phyloP scores from a whole-genome alignment of 2,113 vertebrate genomes.

The Oncorhynchus nerka region DNA sequence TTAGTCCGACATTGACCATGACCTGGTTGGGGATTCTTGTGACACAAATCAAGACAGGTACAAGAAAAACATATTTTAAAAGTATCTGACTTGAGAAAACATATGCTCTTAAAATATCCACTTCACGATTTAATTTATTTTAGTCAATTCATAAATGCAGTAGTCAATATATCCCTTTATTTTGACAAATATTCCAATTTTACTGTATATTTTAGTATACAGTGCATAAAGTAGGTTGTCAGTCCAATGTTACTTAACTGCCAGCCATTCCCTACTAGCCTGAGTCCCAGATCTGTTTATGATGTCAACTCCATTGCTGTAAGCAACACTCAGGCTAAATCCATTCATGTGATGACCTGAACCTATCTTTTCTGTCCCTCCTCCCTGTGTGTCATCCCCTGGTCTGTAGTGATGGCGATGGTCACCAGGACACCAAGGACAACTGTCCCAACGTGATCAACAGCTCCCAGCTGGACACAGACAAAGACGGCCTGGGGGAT shows the following conservation, averaged over 20 bases:
- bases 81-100: not conserved
- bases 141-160: too few relatives aligned
- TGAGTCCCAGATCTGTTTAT: too few relatives aligned
- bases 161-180: too few relatives aligned
- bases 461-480: conserved; percentile 92
- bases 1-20: conserved; percentile 93
- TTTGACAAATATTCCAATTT: too few relatives aligned
- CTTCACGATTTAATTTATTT: not conserved
- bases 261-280: not conserved
- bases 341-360: not conserved
- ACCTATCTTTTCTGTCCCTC: not conserved
- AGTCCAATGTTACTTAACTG: too few relatives aligned
- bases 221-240: too few relatives aligned
- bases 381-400: conserved; percentile 12
- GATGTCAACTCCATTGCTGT: not conserved
- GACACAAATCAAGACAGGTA: conserved; percentile 99
- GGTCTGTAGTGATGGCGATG: conserved; percentile 85
- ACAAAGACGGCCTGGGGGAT: conserved; percentile 92
- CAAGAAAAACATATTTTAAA: not conserved
- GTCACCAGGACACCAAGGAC: conserved; percentile 96
- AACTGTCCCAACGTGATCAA: conserved; percentile 95
- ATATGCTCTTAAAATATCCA: not conserved
- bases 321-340: not conserved
- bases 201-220: too few relatives aligned
- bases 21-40: conserved; percentile 95